Evolutionary conservation across 2,888 invertebrate genomes (phyloP), one percentile per base, ranked within the genome.

Genomic region (Dryocosmus kuriphilus): DNA sequence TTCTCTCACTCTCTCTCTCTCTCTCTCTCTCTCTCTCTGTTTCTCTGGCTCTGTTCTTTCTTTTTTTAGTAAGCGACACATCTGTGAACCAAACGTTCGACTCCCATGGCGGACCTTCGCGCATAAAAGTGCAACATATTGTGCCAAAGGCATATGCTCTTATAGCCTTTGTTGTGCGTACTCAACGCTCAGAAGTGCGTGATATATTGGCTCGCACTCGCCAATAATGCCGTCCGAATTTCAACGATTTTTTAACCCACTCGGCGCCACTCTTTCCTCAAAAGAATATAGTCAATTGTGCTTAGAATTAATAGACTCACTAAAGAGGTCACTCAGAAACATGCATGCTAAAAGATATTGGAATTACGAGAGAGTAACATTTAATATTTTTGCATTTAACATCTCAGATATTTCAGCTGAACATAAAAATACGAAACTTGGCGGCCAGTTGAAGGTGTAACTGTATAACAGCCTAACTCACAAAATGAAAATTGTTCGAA

Each of bases 81-180:
- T 89, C 88, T 89, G 89, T 84, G 89, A 87, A 81, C 81, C 80
- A 77, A 74, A 65, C 82, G 84, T 85, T 85, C 80, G 82, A 85
- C 84, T 85, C 85, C 86, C 86, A 84, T 85, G 81, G 79, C 81
- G 67, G 74, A 77, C 79, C 24, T 65, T 41, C 61, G 38, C 77
- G 30, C 61, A 51, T 82, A 83, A 86, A 86, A 85, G 84, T 82
- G 79, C 85, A 84, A 86, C 88, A 88, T 85, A 87, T 86, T 87
- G 88, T 81, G 83, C 79, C 80, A 84, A 67, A 85, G 84, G 78
- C 88, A 85, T 86, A 86, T 84, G 85, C 78, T 62, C 19, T 77
- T 24, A n/a, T n/a, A 32, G 46, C 65, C 51, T 71, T 71, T 71
- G 71, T 71, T 51, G 71, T n/a, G 51, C n/a, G 51, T 30, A 51